These are phyloP conservation scores for Melieria crassipennis DNA, from an alignment of 2,888 invertebrate species.

Conservation along the genomic window DNA sequence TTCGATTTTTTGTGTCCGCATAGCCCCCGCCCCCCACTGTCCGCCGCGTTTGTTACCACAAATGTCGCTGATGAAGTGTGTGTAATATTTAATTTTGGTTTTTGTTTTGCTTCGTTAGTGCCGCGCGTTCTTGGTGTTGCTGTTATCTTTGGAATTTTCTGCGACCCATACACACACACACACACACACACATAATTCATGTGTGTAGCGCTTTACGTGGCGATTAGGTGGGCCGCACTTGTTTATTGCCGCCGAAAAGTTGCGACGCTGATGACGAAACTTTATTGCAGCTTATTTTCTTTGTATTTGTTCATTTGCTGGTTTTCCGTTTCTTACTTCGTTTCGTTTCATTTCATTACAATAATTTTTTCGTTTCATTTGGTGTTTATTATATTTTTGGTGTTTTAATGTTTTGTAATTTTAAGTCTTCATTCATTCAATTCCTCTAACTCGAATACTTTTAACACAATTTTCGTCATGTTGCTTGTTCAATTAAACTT, in stretches of 20 bases:
- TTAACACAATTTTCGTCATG: background rate
- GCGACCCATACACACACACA: background rate
- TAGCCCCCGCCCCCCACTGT: background rate
- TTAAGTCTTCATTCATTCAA: background rate
- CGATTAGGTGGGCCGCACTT: too few relatives aligned
- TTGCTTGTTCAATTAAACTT: constrained; percentile 48
- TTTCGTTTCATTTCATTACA: constrained; percentile 42
- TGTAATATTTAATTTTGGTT: constrained; percentile 27
- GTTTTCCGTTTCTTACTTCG: constrained; percentile 36
- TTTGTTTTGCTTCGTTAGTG: constrained; percentile 33
- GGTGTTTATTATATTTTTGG: background rate
- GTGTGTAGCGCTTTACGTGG: constrained; percentile 1
- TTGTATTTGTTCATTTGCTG: constrained; percentile 22
- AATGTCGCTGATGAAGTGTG: constrained; percentile 20
- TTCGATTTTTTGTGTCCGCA: too few relatives aligned
- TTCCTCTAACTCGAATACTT: background rate
- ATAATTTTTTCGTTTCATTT: constrained; percentile 20
- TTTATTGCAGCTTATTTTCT: constrained; percentile 5
- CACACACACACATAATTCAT: background rate
- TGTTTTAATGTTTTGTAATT: constrained; percentile 12
- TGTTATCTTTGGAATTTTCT: constrained; percentile 27
- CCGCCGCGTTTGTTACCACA: background rate
- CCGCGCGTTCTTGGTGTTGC: constrained; percentile 26
- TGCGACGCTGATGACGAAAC: too few relatives aligned
- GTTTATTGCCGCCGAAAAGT: too few relatives aligned